phyloP scores from a whole-genome alignment of 1,140 invertebrate species.

The Drosophila setifemur region DNA sequence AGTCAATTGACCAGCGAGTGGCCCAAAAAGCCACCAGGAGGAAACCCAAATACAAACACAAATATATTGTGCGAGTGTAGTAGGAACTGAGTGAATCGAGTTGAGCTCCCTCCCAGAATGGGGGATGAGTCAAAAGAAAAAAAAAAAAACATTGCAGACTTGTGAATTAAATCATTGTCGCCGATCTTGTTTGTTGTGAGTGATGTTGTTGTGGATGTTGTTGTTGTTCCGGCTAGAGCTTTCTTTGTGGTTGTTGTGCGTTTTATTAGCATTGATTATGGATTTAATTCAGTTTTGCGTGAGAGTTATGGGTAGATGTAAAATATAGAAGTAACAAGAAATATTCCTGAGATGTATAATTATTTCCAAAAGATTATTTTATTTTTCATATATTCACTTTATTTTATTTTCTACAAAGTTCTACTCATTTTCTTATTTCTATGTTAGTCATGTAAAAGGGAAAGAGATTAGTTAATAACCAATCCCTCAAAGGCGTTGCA shows the following conservation, averaged over 20 bases:
- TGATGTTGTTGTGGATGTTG: too few species aligned
- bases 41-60: too few species aligned
- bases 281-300: conserved; percentile 35
- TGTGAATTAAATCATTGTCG: conserved; percentile 71
- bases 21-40: conserved; percentile 24
- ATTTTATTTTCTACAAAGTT: conserved; percentile 9
- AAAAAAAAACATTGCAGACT: conserved; percentile 30
- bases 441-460: conserved; percentile 1
- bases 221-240: conserved; percentile 6
- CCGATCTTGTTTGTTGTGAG: conserved; percentile 31
- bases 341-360: too few species aligned
- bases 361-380: conserved; percentile 1
- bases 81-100: conserved; percentile 15
- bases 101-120: background rate
- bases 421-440: background rate
- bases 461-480: background rate
- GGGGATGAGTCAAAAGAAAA: conserved; percentile 37
- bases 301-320: conserved; percentile 5
- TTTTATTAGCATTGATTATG: conserved; percentile 80
- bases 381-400: background rate
- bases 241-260: conserved; percentile 27
- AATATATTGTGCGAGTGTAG: too few species aligned
- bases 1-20: conserved; percentile 37
- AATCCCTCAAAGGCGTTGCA: conserved; percentile 32
- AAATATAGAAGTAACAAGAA: background rate